Evolutionary conservation across 2,797 vertebrate species (phyloP), one percentile per base, ranked within the genome.

Genomic region (Myotis myotis): DNA sequence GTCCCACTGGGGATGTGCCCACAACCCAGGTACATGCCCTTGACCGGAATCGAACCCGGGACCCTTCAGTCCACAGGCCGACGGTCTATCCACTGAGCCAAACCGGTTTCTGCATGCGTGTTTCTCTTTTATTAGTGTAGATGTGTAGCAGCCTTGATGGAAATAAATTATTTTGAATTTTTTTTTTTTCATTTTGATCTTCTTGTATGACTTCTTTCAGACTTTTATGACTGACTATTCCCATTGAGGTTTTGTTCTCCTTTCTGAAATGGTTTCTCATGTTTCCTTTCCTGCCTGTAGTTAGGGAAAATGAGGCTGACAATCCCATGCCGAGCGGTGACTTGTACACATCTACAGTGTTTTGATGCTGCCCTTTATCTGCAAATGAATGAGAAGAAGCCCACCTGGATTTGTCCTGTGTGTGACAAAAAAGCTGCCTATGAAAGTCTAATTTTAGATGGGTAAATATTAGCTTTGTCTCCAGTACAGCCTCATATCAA

Each of bases 331-430:
- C 98, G 99, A 33, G 99, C 99, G 3, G 99, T 99, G 91, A 99
- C 99, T 75, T 99, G 99, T 98, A 99, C 99, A 74, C 99, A 99
- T 91, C 98, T 99, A 95, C 99, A 99, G 96, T 99, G 99, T 97
- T 99, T 99, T 36, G 99, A 99, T 83, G 99, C 99, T 53, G 99
- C 99, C 68, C 99, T 99, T 81, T 99, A 99, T 98, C 98, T 99
- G 68, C 99, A 99, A 98, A 99, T 99, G 99, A 99, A 99, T 89
- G 99, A 99, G 93, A 99, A 99, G 98, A 99, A 99, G 74, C 99
- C 99, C 51, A 99, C 99, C 19, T 99, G 99, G 99, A 99, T 99
- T 97, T 99, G 99, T 97, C 99, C 99, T 16, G 99, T 99, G 57
- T 99, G 99, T 96, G 99, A 99, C 98, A 99, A 99, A 98, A 99